Base-by-base conservation (phyloP, 2,113 vertebrate genomes). In the Epinephelus moara region DNA sequence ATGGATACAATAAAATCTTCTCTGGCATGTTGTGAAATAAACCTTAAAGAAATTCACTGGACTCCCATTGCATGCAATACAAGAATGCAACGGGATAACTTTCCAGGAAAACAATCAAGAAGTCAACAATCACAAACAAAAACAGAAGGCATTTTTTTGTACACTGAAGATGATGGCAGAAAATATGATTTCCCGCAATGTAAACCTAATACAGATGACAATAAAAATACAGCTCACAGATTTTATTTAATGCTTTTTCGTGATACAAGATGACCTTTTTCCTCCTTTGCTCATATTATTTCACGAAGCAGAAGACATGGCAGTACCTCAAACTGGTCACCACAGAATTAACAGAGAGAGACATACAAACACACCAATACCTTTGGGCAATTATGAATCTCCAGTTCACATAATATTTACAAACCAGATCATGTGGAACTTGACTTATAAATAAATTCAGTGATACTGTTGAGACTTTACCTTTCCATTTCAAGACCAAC, bases 1-100 rank as follows among this genome's bases (percentile, higher is more conserved):
- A 82, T 76, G 71, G 71, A 77, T 85, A 76, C 82, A 88, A 90
- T 80, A 71, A 86, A 90, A 82, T 76, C 23, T 70, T 78, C 42
- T 71, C 82, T 75, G 71, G 78, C 45, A 77, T 49, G 27, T 42
- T 82, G 79, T 81, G 68, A 85, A 85, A 70, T 72, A 86, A 85
- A 78, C 64, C 50, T 68, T 71, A 56, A 88, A 88, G 75, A 80
- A 80, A 88, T 75, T 80, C 69, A 86, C 17, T n/a, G 81, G 62
- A 42, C 75, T 70, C 55, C 71, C 21, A 40, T 40, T 69, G 52
- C 49, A 70, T 77, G 83, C 70, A 59, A 81, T 82, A 77, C 74
- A 87, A 64, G 49, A 85, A 84, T 85, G 60, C 50, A 84, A 77
- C 59, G 71, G 50, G 30, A 72, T 45, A 76, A 82, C 42, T 62